phyloP scores from a whole-genome alignment of 2,888 invertebrate genomes.

The Lasiommata megera region DNA sequence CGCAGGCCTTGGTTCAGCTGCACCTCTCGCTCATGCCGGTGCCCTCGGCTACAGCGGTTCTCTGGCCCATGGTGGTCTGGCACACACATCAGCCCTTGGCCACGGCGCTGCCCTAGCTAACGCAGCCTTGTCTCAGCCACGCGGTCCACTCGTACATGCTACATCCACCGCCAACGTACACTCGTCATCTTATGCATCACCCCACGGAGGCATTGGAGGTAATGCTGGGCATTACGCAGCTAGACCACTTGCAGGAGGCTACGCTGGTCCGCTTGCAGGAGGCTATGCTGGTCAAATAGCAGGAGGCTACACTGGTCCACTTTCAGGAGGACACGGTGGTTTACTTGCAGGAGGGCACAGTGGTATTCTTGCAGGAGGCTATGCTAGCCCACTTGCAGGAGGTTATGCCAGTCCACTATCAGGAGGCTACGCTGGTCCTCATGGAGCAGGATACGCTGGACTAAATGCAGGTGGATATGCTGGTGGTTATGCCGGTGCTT shows the following conservation, averaged over 20 bases:
- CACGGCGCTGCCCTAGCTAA: slow-evolving; percentile 24
- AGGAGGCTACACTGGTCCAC: slow-evolving; percentile 10
- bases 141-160: slow-evolving; percentile 15
- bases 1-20: slow-evolving; percentile 29
- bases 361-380: not conserved
- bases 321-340: slow-evolving; percentile 4
- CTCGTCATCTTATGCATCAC: slow-evolving; percentile 12
- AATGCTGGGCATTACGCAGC: not conserved
- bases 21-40: slow-evolving; percentile 27
- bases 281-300: slow-evolving; percentile 7
- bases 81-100: slow-evolving; percentile 1
- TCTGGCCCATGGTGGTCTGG: slow-evolving; percentile 11
- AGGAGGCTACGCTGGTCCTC: not conserved
- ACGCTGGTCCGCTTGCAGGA: slow-evolving; percentile 14
- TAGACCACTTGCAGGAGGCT: not conserved
- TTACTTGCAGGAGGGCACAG: not conserved
- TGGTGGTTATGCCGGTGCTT: slow-evolving; percentile 15
- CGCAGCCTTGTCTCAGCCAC: slow-evolving; percentile 32
- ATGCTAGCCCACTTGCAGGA: not conserved
- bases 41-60: slow-evolving; percentile 33
- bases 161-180: slow-evolving; percentile 16
- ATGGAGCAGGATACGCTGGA: slow-evolving; percentile 1
- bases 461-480: slow-evolving; percentile 2
- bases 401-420: slow-evolving; percentile 1
- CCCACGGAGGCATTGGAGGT: slow-evolving; percentile 1